Conservation (phyloP, 2,113 vertebrate species). For the Percina caprodes region DNA sequence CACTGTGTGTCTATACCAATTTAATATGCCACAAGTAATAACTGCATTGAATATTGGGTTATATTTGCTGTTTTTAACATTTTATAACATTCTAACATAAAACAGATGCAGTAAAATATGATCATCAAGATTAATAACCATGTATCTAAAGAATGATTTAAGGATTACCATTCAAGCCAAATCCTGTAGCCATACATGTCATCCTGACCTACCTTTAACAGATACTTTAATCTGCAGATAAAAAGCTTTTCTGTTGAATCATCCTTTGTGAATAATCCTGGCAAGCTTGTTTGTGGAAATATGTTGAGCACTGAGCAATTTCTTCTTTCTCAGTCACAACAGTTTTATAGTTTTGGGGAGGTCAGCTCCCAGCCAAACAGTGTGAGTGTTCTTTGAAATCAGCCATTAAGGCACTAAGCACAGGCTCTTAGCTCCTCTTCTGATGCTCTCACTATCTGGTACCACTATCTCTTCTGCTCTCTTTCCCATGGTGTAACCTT, state of each 20-base stretch:
- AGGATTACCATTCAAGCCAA: neutral
- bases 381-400: slow-evolving; percentile 83
- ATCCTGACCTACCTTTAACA: neutral
- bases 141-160: neutral
- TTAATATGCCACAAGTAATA: neutral
- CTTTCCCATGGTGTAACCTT: slow-evolving; percentile 77
- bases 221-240: slow-evolving; percentile 17
- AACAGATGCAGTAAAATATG: neutral
- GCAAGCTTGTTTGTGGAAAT: neutral
- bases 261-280: neutral
- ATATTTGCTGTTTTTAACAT: neutral
- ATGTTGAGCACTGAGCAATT: slow-evolving; percentile 9
- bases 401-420: slow-evolving; percentile 78
- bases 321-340: slow-evolving; percentile 58
- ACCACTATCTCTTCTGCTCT: slow-evolving; percentile 64
- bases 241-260: neutral
- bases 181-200: neutral
- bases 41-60: neutral
- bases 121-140: neutral
- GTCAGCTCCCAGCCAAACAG: slow-evolving; percentile 84
- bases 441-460: slow-evolving; percentile 73
- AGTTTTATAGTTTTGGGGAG: slow-evolving; percentile 78
- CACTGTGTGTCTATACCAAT: neutral
- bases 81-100: neutral
- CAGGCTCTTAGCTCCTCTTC: slow-evolving; percentile 66